These are phyloP conservation scores for Yponomeuta cagnagella DNA, from an alignment of 2,888 invertebrate genomes.

Conservation along the genomic window DNA sequence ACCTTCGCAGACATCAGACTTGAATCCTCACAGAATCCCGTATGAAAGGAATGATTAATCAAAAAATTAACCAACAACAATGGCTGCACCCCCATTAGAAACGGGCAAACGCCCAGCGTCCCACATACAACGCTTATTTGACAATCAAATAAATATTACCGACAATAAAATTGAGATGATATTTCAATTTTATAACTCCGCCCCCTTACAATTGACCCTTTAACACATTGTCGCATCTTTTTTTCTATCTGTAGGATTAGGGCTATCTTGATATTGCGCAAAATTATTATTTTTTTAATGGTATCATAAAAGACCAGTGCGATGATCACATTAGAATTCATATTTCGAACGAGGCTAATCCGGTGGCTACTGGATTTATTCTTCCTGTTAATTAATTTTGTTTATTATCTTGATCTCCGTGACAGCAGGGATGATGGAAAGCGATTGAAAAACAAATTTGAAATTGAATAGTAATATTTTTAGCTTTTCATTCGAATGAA, in stretches of 20 bases:
- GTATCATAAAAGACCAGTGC: conserved; percentile 34
- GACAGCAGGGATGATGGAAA: neutral
- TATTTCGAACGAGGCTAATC: conserved; percentile 31
- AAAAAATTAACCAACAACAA: conserved; percentile 75
- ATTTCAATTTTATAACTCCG: conserved; percentile 72
- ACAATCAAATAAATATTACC: conserved; percentile 76
- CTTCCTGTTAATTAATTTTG: conserved; percentile 33
- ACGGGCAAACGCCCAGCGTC: conserved; percentile 64
- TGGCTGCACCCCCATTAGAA: conserved; percentile 60
- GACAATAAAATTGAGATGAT: conserved; percentile 73
- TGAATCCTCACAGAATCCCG: conserved; percentile 56
- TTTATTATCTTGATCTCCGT: neutral
- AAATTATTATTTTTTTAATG: conserved; percentile 56
- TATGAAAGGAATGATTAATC: conserved; percentile 67
- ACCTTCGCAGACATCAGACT: conserved; percentile 26
- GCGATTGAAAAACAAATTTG: neutral
- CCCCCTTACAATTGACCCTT: conserved; percentile 50
- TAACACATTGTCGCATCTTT: conserved; percentile 38
- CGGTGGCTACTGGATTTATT: conserved; percentile 18
- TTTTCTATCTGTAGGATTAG: conserved; percentile 29
- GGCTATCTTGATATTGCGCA: conserved; percentile 65
- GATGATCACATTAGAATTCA: conserved; percentile 37
- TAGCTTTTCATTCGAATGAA: neutral
- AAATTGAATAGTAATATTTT: no score
- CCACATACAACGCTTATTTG: conserved; percentile 72